Conservation (phyloP, 2,888 invertebrate genomes). For the Celastrina argiolus region DNA sequence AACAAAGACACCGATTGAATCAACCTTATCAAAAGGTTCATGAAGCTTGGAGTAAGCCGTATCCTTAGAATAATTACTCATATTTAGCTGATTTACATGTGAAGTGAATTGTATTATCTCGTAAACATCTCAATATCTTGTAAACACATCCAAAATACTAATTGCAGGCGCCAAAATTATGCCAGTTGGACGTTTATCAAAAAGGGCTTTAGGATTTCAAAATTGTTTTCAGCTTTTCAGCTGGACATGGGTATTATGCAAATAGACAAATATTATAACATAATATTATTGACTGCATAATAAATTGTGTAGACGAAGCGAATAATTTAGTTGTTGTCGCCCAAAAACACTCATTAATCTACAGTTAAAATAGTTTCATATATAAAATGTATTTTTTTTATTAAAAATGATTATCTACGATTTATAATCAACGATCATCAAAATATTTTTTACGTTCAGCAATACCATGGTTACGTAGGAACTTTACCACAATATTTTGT, state of each 20-base stretch:
- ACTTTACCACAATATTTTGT: too few species aligned
- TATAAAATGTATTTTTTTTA: neutral
- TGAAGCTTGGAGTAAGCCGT: neutral
- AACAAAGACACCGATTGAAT: too few species aligned
- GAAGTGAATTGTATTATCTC: slow-evolving; percentile 14
- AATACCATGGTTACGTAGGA: too few species aligned
- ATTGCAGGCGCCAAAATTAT: slow-evolving; percentile 11
- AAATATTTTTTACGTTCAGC: too few species aligned
- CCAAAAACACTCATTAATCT: neutral
- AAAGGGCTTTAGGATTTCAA: neutral
- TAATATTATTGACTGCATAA: neutral
- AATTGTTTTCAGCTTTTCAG: slow-evolving; percentile 6
- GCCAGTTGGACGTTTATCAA: slow-evolving; percentile 18
- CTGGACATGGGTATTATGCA: neutral
- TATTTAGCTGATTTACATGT: neutral
- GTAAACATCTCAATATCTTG: slow-evolving; percentile 15
- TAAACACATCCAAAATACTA: slow-evolving; percentile 11
- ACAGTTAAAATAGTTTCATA: neutral
- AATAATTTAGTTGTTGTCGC: neutral
- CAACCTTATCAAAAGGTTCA: neutral
- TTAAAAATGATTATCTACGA: neutral
- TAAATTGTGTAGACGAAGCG: neutral
- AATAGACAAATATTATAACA: neutral
- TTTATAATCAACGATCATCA: too few species aligned
- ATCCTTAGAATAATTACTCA: too few species aligned